A percentile compares a stretch with the other conserved stretches of the same genome.
Conservation (phyloP, 2,888 invertebrate genomes). For the Ommatoiulus sabulosus region DNA sequence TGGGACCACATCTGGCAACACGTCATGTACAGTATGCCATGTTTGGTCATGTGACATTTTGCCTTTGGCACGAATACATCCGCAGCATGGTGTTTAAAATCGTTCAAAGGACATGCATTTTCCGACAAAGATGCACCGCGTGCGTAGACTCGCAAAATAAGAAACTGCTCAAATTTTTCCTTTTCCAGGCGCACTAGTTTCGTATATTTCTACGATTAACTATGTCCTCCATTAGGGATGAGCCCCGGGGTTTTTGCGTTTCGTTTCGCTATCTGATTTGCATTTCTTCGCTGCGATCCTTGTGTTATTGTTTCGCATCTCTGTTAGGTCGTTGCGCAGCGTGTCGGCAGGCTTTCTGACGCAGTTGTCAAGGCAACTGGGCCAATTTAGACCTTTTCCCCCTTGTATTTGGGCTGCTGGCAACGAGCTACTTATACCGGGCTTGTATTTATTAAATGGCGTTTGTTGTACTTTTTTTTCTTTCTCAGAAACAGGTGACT, state of each 20-base stretch:
- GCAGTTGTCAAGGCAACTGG: not conserved
- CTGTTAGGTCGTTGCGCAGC: conserved; percentile 17
- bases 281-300: not conserved
- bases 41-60: too few relatives aligned
- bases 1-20: too few relatives aligned
- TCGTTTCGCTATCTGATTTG: conserved; percentile 1
- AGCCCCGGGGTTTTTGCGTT: not conserved
- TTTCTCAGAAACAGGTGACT: conserved; percentile 38
- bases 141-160: not conserved
- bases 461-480: not conserved
- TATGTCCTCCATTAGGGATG: not conserved
- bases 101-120: not conserved
- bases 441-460: conserved; percentile 5
- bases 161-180: not conserved
- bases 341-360: not conserved
- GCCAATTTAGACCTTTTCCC: conserved; percentile 2
- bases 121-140: not conserved
- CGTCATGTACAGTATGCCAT: too few relatives aligned
- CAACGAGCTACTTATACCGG: not conserved
- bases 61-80: too few relatives aligned
- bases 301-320: conserved; percentile 31
- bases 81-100: too few relatives aligned
- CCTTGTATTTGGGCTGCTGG: conserved; percentile 16
- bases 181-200: not conserved
- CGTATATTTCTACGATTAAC: not conserved